Evolutionary conservation across 1,140 invertebrate species (phyloP).

Genomic region (Drosophila lowei): DNA sequence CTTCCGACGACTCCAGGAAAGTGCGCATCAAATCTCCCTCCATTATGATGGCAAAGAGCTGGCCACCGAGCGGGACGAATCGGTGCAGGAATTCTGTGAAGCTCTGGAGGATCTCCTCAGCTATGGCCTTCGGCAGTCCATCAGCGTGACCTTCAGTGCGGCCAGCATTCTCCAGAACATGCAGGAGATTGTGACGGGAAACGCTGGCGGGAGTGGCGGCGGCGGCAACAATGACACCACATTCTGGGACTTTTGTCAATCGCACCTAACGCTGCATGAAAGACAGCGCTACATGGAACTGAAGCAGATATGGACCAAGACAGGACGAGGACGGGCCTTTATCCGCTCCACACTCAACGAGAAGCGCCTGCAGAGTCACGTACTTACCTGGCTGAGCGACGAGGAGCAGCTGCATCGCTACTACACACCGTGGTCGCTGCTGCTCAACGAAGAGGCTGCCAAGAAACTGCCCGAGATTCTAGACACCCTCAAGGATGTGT

Average conservation of each 20-base stretch:
- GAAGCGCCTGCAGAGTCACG: conserved; percentile 90
- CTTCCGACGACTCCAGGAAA: conserved; percentile 74
- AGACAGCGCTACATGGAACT: conserved; percentile 89
- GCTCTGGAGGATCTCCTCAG: conserved; percentile 87
- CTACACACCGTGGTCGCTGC: conserved; percentile 92
- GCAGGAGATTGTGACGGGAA: conserved; percentile 66
- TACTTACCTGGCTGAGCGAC: conserved; percentile 88
- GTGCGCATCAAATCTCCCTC: conserved; percentile 89
- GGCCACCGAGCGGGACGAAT: conserved; percentile 90
- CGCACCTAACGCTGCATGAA: conserved; percentile 91
- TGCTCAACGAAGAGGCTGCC: conserved; percentile 89
- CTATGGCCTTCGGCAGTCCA: conserved; percentile 85
- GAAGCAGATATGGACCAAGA: conserved; percentile 90
- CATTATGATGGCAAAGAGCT: conserved; percentile 91
- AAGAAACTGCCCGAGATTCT: conserved; percentile 91
- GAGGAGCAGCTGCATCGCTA: conserved; percentile 84
- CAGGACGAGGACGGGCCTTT: conserved; percentile 91
- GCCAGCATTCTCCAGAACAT: conserved; percentile 73
- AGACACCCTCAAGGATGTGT: conserved; percentile 90
- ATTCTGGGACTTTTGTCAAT: conserved; percentile 86
- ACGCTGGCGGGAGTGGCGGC: conserved; percentile 36
- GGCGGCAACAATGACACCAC: conserved; percentile 48
- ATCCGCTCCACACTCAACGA: conserved; percentile 93
- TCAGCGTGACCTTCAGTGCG: conserved; percentile 44
- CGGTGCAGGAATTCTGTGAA: conserved; percentile 85